Evolutionary conservation across 2,797 vertebrate genomes (phyloP).

Genomic region (Sebastes variabilis): DNA sequence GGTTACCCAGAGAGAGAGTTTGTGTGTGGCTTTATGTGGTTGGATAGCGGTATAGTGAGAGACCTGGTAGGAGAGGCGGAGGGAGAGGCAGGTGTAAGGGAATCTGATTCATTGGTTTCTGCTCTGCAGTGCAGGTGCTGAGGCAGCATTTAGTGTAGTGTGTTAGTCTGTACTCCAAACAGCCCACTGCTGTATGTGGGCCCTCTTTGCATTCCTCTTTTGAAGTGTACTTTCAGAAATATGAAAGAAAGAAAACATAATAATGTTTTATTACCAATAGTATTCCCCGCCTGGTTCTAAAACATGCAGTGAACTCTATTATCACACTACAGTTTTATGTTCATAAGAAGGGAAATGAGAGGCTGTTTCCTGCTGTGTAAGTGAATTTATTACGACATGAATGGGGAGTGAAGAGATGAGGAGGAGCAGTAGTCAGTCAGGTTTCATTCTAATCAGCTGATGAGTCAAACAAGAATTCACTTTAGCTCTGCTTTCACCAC

Average conservation of each 20-base stretch:
- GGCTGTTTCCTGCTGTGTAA: conserved; percentile 1
- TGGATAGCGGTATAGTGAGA: background rate
- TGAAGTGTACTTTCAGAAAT: background rate
- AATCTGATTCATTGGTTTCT: conserved; percentile 36
- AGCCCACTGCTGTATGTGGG: background rate
- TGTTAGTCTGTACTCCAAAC: conserved; percentile 4
- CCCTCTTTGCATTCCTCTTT: background rate
- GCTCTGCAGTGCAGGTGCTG: conserved; percentile 69
- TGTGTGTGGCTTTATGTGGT: background rate
- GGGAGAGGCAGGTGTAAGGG: conserved; percentile 15
- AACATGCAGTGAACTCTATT: background rate
- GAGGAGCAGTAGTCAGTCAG: conserved; percentile 13
- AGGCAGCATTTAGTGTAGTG: conserved; percentile 40
- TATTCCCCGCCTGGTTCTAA: background rate
- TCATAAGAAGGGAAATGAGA: conserved; percentile 6
- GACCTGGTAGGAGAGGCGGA: background rate
- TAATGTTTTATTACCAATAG: background rate
- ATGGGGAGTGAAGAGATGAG: background rate
- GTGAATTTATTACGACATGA: conserved; percentile 5
- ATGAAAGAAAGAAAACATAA: background rate
- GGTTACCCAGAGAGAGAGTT: background rate
- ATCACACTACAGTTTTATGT: background rate
- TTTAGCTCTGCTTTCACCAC: background rate
- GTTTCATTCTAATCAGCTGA: conserved; percentile 2
- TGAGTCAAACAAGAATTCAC: background rate